Conservation (phyloP, 2,797 vertebrate genomes). For the Cygnus olor region DNA sequence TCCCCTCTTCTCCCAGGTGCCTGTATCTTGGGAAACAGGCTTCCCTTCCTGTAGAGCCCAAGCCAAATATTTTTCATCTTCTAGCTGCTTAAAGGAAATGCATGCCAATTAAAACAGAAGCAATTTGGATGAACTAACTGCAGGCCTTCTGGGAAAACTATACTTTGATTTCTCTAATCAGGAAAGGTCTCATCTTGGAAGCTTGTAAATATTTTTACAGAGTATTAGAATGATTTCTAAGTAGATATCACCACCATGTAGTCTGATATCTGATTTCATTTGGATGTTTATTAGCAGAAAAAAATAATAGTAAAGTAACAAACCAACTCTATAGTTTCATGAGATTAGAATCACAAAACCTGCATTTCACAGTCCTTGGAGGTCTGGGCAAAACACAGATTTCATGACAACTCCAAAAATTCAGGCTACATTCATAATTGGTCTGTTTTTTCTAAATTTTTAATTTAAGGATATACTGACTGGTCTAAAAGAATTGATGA, state of each 20-base stretch:
- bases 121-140: slow-evolving; percentile 53
- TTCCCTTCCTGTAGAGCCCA: slow-evolving; percentile 39
- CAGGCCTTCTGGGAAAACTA: slow-evolving; percentile 55
- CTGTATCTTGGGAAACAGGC: background rate
- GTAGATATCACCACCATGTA: background rate
- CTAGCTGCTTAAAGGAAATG: slow-evolving; percentile 32
- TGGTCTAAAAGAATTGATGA: background rate
- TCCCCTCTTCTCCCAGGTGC: background rate
- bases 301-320: background rate
- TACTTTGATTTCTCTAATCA: slow-evolving; percentile 57
- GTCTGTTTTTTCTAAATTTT: background rate
- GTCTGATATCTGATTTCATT: background rate
- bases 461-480: background rate
- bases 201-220: slow-evolving; percentile 61
- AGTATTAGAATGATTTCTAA: background rate
- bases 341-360: background rate
- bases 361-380: background rate
- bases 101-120: slow-evolving; percentile 59
- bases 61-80: slow-evolving; percentile 52
- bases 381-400: background rate
- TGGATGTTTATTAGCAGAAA: background rate
- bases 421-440: background rate
- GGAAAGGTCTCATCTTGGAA: slow-evolving; percentile 47
- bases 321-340: background rate
- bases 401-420: accelerated